phyloP scores from a whole-genome alignment of 2,888 invertebrate species.

The Caenorhabditis becei region DNA sequence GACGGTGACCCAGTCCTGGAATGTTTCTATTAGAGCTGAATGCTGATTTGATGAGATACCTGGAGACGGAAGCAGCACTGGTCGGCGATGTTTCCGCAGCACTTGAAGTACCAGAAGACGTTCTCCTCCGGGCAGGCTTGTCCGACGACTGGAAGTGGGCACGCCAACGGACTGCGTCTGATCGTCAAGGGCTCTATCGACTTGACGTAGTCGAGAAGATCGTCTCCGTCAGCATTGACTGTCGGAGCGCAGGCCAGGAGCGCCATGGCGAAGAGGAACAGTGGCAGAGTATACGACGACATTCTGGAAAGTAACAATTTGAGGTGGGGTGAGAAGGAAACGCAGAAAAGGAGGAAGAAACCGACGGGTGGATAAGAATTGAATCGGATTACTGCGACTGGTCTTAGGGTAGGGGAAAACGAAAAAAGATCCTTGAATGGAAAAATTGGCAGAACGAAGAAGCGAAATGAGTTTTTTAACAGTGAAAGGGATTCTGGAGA shows the following conservation, averaged over 20 bases:
- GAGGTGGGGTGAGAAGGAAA: neutral
- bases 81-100: slow-evolving; percentile 73
- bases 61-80: slow-evolving; percentile 76
- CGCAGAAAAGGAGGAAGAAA: neutral
- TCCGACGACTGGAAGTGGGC: slow-evolving; percentile 76
- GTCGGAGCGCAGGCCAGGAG: slow-evolving; percentile 43
- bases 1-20: slow-evolving; percentile 75
- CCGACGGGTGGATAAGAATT: slow-evolving; percentile 19
- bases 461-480: neutral
- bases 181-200: slow-evolving; percentile 59
- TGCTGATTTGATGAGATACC: slow-evolving; percentile 24
- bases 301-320: slow-evolving; percentile 40
- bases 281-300: slow-evolving; percentile 57
- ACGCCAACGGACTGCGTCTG: slow-evolving; percentile 65
- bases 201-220: slow-evolving; percentile 63
- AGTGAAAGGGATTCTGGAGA: no score
- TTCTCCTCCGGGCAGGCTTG: slow-evolving; percentile 74
- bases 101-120: slow-evolving; percentile 76
- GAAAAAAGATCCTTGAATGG: neutral
- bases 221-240: slow-evolving; percentile 58
- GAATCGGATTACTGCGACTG: slow-evolving; percentile 48
- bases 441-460: slow-evolving; percentile 21
- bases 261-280: slow-evolving; percentile 52
- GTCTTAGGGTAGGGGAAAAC: no score
- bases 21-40: neutral